Conservation (phyloP, 2,113 vertebrate genomes). For the Pelobates fuscus region DNA sequence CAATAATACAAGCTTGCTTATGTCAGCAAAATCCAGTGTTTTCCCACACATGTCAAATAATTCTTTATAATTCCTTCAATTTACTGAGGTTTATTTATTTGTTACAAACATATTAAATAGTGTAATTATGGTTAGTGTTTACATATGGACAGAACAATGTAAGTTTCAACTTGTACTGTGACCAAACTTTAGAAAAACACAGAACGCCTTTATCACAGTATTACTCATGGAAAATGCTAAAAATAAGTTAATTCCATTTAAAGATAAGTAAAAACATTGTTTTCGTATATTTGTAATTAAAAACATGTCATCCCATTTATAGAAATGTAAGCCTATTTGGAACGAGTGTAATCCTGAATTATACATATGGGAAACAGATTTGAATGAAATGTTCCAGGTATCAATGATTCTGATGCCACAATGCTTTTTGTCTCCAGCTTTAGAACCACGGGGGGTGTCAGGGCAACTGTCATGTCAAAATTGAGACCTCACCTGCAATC, state of each 20-base stretch:
- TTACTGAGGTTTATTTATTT: neutral
- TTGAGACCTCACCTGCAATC: neutral
- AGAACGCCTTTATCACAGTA: neutral
- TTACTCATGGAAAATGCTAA: conserved; percentile 24
- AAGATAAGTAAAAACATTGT: neutral
- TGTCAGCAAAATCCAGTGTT: neutral
- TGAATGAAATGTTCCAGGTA: conserved; percentile 19
- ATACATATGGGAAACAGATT: conserved; percentile 33
- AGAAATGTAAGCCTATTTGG: conserved; percentile 18
- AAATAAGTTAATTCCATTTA: conserved; percentile 14
- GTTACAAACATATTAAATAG: neutral
- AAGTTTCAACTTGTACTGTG: conserved; percentile 3
- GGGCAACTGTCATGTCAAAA: conserved; percentile 12
- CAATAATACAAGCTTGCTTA: neutral
- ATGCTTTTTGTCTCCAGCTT: neutral
- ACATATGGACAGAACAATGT: neutral
- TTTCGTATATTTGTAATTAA: conserved; percentile 28
- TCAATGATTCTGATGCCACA: neutral
- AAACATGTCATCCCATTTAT: conserved; percentile 17
- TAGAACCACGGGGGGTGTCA: neutral
- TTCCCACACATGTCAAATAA: neutral
- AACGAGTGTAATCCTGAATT: conserved; percentile 2
- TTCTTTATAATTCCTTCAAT: neutral
- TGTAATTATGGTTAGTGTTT: neutral
- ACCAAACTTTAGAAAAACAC: neutral